Evolutionary conservation across 2,888 invertebrate genomes (phyloP).

Genomic region (Drosophila anomalata): DNA sequence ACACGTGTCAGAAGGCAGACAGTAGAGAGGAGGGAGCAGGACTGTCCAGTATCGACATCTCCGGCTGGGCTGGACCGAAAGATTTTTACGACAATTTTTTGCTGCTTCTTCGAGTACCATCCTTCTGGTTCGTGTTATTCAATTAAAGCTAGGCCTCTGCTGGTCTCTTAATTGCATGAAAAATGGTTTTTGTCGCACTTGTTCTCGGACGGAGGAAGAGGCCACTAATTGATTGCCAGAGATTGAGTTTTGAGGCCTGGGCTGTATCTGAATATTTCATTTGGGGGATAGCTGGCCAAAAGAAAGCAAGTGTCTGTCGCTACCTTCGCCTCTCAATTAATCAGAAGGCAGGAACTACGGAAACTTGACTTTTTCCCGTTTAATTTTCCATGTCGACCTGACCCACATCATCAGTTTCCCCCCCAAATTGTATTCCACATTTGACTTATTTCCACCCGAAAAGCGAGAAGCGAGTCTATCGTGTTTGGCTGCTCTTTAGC

Average conservation of each 20-base stretch:
- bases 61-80: conserved; percentile 23
- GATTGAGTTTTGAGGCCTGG: conserved; percentile 17
- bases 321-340: not conserved
- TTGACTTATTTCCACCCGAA: conserved; percentile 34
- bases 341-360: too few relatives aligned
- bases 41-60: conserved; percentile 27
- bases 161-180: conserved; percentile 69
- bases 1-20: conserved; percentile 64
- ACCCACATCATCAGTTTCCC: conserved; percentile 35
- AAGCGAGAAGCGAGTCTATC: conserved; percentile 44
- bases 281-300: conserved; percentile 10
- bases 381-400: conserved; percentile 18
- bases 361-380: conserved; percentile 14
- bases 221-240: conserved; percentile 36
- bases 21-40: not conserved
- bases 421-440: conserved; percentile 18
- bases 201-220: conserved; percentile 17
- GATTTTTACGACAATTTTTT: conserved; percentile 68
- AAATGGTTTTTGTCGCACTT: conserved; percentile 55
- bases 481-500: conserved; percentile 54
- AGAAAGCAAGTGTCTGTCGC: not conserved
- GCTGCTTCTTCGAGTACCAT: conserved; percentile 13
- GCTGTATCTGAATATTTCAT: conserved; percentile 12
- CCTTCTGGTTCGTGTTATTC: conserved; percentile 62
- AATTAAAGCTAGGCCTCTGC: conserved; percentile 62